phyloP scores from a whole-genome alignment of 2,888 invertebrate genomes.

The Altica lythri region DNA sequence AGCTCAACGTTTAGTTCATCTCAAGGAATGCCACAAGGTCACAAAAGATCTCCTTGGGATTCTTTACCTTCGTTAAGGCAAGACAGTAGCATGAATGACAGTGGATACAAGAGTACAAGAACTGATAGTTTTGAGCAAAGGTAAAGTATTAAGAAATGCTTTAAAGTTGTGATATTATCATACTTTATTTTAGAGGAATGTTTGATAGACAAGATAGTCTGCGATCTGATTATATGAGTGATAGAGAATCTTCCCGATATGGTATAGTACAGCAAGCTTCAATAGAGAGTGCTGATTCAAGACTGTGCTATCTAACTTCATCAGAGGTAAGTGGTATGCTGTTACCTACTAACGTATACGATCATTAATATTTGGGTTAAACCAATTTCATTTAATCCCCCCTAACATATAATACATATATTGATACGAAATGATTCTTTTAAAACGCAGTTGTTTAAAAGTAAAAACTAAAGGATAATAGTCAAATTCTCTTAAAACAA shows the following conservation, averaged over 20 bases:
- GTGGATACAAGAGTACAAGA: slow-evolving; percentile 83
- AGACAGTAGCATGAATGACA: slow-evolving; percentile 85
- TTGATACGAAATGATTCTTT: too few species aligned
- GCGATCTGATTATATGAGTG: slow-evolving; percentile 88
- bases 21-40: slow-evolving; percentile 56
- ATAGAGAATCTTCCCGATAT: slow-evolving; percentile 81
- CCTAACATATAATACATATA: too few species aligned
- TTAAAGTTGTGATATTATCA: not conserved
- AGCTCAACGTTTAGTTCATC: slow-evolving; percentile 71
- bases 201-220: slow-evolving; percentile 90
- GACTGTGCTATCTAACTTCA: slow-evolving; percentile 91
- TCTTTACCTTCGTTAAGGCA: slow-evolving; percentile 83
- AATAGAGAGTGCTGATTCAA: slow-evolving; percentile 91
- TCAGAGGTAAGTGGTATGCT: slow-evolving; percentile 97
- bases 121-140: slow-evolving; percentile 87
- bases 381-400: too few species aligned
- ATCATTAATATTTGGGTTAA: too few species aligned
- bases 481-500: too few species aligned
- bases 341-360: too few species aligned
- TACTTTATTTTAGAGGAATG: slow-evolving; percentile 70
- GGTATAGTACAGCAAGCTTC: slow-evolving; percentile 93
- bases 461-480: too few species aligned
- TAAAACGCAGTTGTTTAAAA: too few species aligned
- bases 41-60: slow-evolving; percentile 86
- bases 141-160: slow-evolving; percentile 58